These are phyloP conservation scores for Myxocyprinus asiaticus DNA, from an alignment of 2,113 vertebrate species.

Conservation along the genomic window DNA sequence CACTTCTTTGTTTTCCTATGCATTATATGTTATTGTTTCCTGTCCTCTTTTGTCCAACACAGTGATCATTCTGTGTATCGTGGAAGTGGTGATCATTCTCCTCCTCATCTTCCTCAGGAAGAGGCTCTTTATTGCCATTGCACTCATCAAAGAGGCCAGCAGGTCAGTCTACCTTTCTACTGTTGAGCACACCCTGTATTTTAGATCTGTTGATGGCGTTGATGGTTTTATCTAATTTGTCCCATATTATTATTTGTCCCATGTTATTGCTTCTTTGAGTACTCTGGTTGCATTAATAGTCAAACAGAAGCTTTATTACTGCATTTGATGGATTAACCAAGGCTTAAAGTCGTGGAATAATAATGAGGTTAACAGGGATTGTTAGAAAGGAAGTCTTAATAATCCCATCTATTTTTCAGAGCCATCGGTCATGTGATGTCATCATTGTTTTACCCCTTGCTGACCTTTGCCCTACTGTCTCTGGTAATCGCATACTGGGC, in stretches of 20 bases:
- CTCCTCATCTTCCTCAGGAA: slow-evolving; percentile 94
- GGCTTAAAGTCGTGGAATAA: slow-evolving; percentile 10
- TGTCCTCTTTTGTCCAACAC: slow-evolving; percentile 24
- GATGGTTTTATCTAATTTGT: no score
- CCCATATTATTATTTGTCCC: no score
- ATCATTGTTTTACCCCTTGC: slow-evolving; percentile 86
- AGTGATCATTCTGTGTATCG: slow-evolving; percentile 90
- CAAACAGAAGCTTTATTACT: no score
- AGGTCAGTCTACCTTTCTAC: slow-evolving; percentile 69
- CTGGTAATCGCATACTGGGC: slow-evolving; percentile 94
- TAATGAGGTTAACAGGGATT: not conserved
- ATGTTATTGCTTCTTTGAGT: no score
- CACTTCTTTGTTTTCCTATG: not conserved
- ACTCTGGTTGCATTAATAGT: no score
- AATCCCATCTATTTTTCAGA: slow-evolving; percentile 66
- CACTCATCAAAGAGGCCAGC: slow-evolving; percentile 94
- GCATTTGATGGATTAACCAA: not conserved
- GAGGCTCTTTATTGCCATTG: slow-evolving; percentile 89
- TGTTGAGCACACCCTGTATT: not conserved
- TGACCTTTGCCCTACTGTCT: slow-evolving; percentile 87
- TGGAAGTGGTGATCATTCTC: slow-evolving; percentile 87
- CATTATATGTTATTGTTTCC: not conserved
- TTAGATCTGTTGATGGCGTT: no score
- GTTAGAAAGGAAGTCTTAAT: slow-evolving; percentile 1
- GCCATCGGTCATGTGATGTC: slow-evolving; percentile 89